Conservation (phyloP, 1,140 invertebrate genomes). For the Hycleus cichorii region DNA sequence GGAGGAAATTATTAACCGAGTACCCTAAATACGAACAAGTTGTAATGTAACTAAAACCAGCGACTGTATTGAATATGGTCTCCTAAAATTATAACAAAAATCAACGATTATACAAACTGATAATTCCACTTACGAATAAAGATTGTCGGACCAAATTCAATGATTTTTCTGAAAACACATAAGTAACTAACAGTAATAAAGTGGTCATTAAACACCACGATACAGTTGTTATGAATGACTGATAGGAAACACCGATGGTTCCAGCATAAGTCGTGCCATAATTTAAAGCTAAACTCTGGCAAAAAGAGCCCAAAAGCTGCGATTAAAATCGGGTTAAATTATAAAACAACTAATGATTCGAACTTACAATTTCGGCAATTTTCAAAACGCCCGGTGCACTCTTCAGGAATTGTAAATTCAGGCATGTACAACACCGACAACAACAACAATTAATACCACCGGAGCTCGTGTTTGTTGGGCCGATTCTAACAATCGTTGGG, state of each 20-base stretch:
- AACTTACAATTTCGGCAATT: constrained; percentile 62
- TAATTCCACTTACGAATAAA: constrained; percentile 60
- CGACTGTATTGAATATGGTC: constrained; percentile 64
- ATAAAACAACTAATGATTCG: background rate
- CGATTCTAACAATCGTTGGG: constrained; percentile 27
- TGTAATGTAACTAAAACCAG: constrained; percentile 66
- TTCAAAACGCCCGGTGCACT: constrained; percentile 64
- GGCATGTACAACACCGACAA: constrained; percentile 67
- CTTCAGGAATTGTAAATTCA: constrained; percentile 65
- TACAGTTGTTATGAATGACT: constrained; percentile 66
- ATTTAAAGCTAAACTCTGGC: constrained; percentile 66
- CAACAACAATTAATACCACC: constrained; percentile 60
- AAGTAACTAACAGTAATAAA: constrained; percentile 60
- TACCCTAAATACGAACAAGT: constrained; percentile 68
- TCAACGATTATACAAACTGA: background rate
- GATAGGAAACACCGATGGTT: constrained; percentile 62
- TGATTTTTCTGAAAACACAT: constrained; percentile 67
- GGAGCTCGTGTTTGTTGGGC: background rate
- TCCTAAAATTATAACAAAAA: constrained; percentile 52
- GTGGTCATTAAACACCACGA: constrained; percentile 68
- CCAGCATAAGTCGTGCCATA: constrained; percentile 61
- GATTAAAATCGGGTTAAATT: constrained; percentile 9
- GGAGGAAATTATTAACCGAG: constrained; percentile 64
- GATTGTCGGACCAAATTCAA: constrained; percentile 65
- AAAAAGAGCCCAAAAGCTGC: constrained; percentile 63